Evolutionary conservation across 2,888 invertebrate species (phyloP).

Genomic region (Ophion obscuratus): DNA sequence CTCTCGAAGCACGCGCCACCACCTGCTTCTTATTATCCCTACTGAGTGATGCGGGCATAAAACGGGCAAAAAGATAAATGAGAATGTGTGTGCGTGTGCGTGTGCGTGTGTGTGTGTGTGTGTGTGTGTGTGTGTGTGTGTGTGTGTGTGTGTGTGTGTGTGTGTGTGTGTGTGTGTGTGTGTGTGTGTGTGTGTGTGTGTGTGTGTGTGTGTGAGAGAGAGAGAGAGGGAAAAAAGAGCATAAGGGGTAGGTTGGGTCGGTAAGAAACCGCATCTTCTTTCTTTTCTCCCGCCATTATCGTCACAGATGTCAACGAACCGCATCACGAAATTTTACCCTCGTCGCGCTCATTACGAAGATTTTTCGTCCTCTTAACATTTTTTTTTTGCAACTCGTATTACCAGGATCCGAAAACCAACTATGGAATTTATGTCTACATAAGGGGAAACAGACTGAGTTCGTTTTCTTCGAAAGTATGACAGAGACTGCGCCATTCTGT

Average conservation of each 20-base stretch:
- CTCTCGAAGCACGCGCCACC: slow-evolving; percentile 79
- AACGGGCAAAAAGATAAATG: slow-evolving; percentile 35
- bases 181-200: too few relatives aligned
- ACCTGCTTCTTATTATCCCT: slow-evolving; percentile 80
- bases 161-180: not conserved
- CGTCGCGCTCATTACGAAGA: slow-evolving; percentile 14
- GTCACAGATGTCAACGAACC: slow-evolving; percentile 58
- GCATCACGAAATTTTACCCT: slow-evolving; percentile 48
- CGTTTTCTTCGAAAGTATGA: slow-evolving; percentile 53
- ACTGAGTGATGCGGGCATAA: slow-evolving; percentile 56
- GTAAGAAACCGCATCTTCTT: slow-evolving; percentile 47
- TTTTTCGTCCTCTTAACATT: slow-evolving; percentile 4
- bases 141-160: too few relatives aligned
- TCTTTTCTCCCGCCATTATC: slow-evolving; percentile 46
- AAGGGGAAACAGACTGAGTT: slow-evolving; percentile 41
- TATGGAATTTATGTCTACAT: slow-evolving; percentile 9
- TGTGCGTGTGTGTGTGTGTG: too few relatives aligned
- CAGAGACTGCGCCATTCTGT: slow-evolving; percentile 32
- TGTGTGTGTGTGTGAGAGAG: not conserved
- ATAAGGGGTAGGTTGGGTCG: slow-evolving; percentile 37
- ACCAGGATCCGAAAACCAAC: slow-evolving; percentile 20
- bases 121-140: too few relatives aligned
- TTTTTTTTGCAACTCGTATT: slow-evolving; percentile 9
- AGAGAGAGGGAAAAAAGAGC: not conserved
- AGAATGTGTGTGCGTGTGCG: not conserved